A percentile compares a stretch with the other conserved stretches of the same genome.
Evolutionary conservation across 2,888 invertebrate species (phyloP).

Genomic region (Deroplatys truncata): DNA sequence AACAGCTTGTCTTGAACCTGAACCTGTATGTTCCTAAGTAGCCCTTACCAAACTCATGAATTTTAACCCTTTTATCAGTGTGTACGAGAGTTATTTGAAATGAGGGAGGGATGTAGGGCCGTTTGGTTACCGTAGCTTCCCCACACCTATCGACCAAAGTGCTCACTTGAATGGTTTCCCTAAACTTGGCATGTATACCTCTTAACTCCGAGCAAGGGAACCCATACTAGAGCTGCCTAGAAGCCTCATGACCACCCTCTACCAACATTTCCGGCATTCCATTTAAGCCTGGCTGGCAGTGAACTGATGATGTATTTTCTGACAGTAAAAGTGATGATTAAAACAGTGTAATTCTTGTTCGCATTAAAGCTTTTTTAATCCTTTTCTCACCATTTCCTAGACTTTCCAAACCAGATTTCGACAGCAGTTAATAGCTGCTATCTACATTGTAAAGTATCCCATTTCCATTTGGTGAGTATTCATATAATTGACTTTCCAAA

Average conservation of each 20-base stretch:
- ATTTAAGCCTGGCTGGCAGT: constrained; percentile 12
- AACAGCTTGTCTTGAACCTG: background rate
- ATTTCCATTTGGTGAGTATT: too few species aligned
- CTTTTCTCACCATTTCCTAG: background rate
- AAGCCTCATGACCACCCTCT: background rate
- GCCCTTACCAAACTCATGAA: background rate
- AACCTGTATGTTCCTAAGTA: background rate
- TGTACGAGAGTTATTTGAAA: background rate
- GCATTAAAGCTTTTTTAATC: background rate
- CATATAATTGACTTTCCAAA: too few species aligned
- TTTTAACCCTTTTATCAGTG: background rate
- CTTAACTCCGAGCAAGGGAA: background rate
- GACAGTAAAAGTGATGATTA: background rate
- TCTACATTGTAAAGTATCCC: too few species aligned
- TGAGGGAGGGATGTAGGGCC: background rate
- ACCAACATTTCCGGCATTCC: constrained; percentile 11
- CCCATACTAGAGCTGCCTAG: background rate
- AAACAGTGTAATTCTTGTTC: background rate
- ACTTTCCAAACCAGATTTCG: background rate
- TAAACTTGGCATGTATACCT: constrained; percentile 14
- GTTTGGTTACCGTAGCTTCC: too few species aligned
- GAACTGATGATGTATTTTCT: constrained; percentile 13
- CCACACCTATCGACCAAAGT: background rate
- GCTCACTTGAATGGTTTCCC: constrained; percentile 17
- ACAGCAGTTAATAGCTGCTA: too few species aligned